Conservation (phyloP, 2,797 vertebrate genomes). For the Hylomyscus alleni region DNA sequence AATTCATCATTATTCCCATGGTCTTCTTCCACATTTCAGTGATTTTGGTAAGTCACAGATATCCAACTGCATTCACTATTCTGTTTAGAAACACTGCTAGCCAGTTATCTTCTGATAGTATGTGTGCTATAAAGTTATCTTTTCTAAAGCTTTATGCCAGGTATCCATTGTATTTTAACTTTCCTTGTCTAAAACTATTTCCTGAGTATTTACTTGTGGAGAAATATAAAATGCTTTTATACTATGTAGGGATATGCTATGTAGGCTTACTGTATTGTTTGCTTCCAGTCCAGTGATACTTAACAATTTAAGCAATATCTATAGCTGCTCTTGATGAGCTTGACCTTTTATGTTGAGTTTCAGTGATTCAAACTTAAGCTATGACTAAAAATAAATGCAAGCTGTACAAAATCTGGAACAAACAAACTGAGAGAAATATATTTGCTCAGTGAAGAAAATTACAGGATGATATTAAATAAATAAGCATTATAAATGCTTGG, state of each 20-base stretch:
- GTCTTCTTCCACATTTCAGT: constrained; percentile 3
- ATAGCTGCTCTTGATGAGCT: neutral
- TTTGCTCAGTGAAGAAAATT: neutral
- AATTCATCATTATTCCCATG: neutral
- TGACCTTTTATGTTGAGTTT: neutral
- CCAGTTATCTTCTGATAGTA: neutral
- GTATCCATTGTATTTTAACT: neutral
- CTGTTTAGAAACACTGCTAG: neutral
- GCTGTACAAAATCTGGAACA: neutral
- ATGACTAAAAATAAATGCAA: constrained; percentile 5
- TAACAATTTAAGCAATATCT: constrained; percentile 36
- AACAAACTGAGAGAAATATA: neutral
- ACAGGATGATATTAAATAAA: neutral
- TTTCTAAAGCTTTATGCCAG: neutral
- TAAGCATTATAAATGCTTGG: neutral
- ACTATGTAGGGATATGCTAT: neutral
- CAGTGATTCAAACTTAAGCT: neutral
- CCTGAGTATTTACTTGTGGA: constrained; percentile 20
- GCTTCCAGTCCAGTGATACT: neutral
- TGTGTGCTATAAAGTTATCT: neutral
- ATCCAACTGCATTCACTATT: neutral
- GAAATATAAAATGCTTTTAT: constrained; percentile 25
- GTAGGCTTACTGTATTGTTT: neutral
- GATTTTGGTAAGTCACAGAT: neutral
- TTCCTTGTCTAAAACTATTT: constrained; percentile 30